Base-by-base conservation (phyloP, 2,888 invertebrate species). In the Drosophila robusta region DNA sequence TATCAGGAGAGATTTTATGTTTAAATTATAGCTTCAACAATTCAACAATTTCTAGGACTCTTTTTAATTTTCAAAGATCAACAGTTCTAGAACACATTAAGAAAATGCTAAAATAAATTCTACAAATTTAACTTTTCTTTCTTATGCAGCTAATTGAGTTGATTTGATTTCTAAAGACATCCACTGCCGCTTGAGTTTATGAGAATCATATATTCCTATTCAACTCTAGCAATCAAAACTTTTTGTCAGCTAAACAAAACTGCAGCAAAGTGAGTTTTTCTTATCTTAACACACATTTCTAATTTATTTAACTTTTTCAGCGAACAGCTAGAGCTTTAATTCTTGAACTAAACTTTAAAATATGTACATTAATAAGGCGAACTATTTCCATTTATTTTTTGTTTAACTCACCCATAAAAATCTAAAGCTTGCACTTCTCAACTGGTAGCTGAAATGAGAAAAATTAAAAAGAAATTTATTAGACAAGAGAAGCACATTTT, bases 391-490 rank as follows among this genome's bases (percentile, higher is more conserved):
- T 32, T 4, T 34, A 34, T 34, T 34, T 29, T 1, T 32, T 32
- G 22, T 18, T 29, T 0, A 8, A 57, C 66, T 66, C 18, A 66
- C 66, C 70, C 38, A 16, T 47, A n/a, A 16, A 11, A 32, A 46
- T 12, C 16, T 7, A 54, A 12, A 16, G 39, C 11, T 45, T n/a
- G n/a, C 46, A 58, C 34, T 44, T 49, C 7, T 24, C 58, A 52
- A 45, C 38, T 49, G 45, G n/a, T 24, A 44, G 34, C 79, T 75
- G 51, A 62, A 75, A 79, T 46, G 44, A 47, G 42, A 57, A 24
- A 56, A 69, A 36, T 34, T 34, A 12, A 11, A 34, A 14, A 1
- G 8, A 16, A 41, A 46, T 68, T 45, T 55, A 54, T 67, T 68
- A 68, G 5, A 38, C 6, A 58, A 45, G 2, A 29, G 29, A 11